Percentiles rank a stretch among this genome's conserved stretches.
Evolutionary conservation across 2,797 vertebrate species (phyloP).

Genomic region (Crypturellus tataupa): DNA sequence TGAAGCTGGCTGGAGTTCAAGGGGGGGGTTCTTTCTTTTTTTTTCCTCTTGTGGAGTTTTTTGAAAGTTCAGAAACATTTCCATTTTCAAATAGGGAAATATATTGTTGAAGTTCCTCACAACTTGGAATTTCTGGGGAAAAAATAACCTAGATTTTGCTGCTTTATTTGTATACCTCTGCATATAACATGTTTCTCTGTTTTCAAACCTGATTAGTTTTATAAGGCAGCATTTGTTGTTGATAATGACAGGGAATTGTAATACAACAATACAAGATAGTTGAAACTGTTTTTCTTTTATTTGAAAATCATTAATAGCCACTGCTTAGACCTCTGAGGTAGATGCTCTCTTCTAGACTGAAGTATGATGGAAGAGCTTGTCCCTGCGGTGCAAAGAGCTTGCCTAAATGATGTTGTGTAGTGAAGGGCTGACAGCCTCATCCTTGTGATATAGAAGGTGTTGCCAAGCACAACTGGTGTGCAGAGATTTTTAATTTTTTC

Average conservation of each 20-base stretch:
- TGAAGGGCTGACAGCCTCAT: not conserved
- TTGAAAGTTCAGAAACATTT: not conserved
- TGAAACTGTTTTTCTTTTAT: not conserved
- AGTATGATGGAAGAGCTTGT: not conserved
- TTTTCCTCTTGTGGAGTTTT: not conserved
- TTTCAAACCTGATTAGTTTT: not conserved
- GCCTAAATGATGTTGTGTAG: not conserved
- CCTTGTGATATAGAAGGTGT: not conserved
- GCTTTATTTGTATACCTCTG: not conserved
- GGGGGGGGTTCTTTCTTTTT: not conserved
- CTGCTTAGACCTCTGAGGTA: not conserved
- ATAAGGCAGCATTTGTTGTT: rapidly evolving
- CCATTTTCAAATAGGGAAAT: not conserved
- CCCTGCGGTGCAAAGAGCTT: not conserved
- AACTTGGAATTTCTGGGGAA: not conserved
- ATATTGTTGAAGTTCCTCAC: not conserved
- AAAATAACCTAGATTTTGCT: not conserved
- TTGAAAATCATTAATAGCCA: not conserved
- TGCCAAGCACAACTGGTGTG: not conserved
- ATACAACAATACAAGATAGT: not conserved
- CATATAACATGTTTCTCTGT: rapidly evolving
- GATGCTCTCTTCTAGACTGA: not conserved
- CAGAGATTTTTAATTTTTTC: not conserved
- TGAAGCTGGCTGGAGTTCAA: slow-evolving; percentile 62
- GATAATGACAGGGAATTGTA: not conserved